Percentiles rank a stretch among this genome's conserved stretches.
phyloP scores from a whole-genome alignment of 1,140 invertebrate genomes.

The Pectinophora gossypiella region DNA sequence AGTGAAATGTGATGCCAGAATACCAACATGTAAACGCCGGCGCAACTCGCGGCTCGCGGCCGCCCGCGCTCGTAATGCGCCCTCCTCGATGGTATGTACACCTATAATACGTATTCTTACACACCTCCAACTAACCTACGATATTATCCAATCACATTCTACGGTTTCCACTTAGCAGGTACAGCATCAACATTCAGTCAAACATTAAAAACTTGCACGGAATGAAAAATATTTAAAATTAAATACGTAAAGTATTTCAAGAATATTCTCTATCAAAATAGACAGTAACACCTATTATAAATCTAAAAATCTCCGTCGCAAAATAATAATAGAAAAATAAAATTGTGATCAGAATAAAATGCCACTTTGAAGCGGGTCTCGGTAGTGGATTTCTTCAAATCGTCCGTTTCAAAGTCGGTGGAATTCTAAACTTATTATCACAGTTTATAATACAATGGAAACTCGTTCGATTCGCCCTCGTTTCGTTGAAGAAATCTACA shows the following conservation, averaged over 20 bases:
- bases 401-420: conserved; percentile 57
- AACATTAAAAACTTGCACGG: conserved; percentile 61
- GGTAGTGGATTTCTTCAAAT: conserved; percentile 64
- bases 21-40: conserved; percentile 11
- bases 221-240: conserved; percentile 67
- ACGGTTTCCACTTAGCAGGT: conserved; percentile 38
- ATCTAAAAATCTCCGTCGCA: conserved; percentile 57
- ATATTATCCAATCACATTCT: conserved; percentile 31
- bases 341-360: conserved; percentile 64
- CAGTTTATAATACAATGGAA: conserved; percentile 70
- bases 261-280: conserved; percentile 63
- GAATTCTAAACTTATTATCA: conserved; percentile 73
- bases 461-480: conserved; percentile 45
- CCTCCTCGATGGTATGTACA: conserved; percentile 38
- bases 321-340: conserved; percentile 63
- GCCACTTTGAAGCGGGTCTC: conserved; percentile 36
- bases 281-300: conserved; percentile 46
- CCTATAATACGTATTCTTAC: conserved; percentile 24
- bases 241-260: conserved; percentile 68
- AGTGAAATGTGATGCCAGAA: conserved; percentile 41
- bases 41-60: background rate
- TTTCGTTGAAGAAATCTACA: conserved; percentile 66
- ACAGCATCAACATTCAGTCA: conserved; percentile 60
- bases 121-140: conserved; percentile 6
- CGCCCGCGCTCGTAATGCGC: background rate